Conservation (phyloP, 2,888 invertebrate species). For the Hesperia comma region DNA sequence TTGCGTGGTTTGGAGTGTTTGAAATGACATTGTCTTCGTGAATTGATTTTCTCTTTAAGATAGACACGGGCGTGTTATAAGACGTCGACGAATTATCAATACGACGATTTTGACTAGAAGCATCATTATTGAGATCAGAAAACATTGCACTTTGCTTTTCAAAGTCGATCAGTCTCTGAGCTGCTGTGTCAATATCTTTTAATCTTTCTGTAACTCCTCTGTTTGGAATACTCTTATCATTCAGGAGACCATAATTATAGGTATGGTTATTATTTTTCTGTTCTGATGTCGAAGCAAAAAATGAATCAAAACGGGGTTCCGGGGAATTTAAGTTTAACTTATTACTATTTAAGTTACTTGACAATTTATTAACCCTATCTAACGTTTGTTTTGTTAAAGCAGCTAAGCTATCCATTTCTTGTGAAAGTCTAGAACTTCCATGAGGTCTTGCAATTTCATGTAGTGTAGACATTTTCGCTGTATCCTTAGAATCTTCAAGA, state of each 20-base stretch:
- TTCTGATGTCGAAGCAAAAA: slow-evolving; percentile 68
- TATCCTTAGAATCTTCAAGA: slow-evolving; percentile 59
- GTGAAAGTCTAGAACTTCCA: slow-evolving; percentile 75
- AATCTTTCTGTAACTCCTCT: slow-evolving; percentile 78
- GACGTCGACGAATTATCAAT: slow-evolving; percentile 68
- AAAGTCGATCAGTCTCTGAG: slow-evolving; percentile 82
- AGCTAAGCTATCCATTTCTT: slow-evolving; percentile 86
- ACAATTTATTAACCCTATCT: slow-evolving; percentile 87
- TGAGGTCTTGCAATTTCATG: slow-evolving; percentile 77
- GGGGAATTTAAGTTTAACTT: slow-evolving; percentile 72
- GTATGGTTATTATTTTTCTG: slow-evolving; percentile 65
- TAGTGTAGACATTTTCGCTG: slow-evolving; percentile 72
- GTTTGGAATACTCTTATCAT: slow-evolving; percentile 60
- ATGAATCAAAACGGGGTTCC: slow-evolving; percentile 67
- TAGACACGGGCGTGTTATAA: slow-evolving; percentile 84
- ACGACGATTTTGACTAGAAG: slow-evolving; percentile 81
- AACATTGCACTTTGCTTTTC: slow-evolving; percentile 83
- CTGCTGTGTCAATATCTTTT: slow-evolving; percentile 80
- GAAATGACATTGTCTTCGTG: slow-evolving; percentile 80
- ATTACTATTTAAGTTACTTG: slow-evolving; percentile 81
- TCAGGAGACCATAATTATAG: slow-evolving; percentile 67
- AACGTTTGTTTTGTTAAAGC: slow-evolving; percentile 87
- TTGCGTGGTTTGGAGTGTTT: slow-evolving; percentile 79
- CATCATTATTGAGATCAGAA: slow-evolving; percentile 81
- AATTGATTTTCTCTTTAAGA: slow-evolving; percentile 87